Conservation (phyloP, 2,797 vertebrate genomes). For the Hippopotamyrus pictus region DNA sequence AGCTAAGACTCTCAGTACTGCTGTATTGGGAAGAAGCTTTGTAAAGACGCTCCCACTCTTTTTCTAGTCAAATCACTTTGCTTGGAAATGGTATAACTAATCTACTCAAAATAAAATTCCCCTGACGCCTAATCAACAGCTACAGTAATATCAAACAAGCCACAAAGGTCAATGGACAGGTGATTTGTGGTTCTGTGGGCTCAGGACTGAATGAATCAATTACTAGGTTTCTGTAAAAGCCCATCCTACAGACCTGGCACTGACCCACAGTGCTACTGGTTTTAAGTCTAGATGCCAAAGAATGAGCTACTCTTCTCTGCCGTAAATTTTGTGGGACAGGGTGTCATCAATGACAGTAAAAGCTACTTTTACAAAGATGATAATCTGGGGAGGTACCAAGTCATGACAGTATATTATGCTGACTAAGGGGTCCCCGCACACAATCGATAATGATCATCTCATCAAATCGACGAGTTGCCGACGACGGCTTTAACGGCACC, state of each 20-base stretch:
- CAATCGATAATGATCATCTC: background rate
- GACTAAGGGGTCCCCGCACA: background rate
- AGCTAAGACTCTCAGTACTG: background rate
- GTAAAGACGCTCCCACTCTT: background rate
- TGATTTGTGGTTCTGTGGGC: background rate
- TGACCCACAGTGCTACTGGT: background rate
- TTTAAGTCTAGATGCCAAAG: background rate
- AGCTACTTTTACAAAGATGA: background rate
- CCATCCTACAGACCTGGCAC: background rate
- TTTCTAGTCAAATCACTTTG: background rate
- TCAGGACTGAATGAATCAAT: background rate
- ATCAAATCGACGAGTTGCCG: background rate
- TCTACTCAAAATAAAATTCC: background rate
- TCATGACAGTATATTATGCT: background rate
- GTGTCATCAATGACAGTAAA: background rate
- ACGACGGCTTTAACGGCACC: background rate
- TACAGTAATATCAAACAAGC: background rate
- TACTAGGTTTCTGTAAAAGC: background rate
- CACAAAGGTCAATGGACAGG: background rate
- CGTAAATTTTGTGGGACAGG: background rate
- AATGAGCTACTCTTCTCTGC: background rate
- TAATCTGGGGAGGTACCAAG: background rate
- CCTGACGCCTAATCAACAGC: background rate
- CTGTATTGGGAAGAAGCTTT: background rate
- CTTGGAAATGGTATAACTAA: background rate